A percentile compares a stretch with the other conserved stretches of the same genome.
These are phyloP conservation scores for Limanda limanda DNA, from an alignment of 2,113 vertebrate species.

Conservation along the genomic window DNA sequence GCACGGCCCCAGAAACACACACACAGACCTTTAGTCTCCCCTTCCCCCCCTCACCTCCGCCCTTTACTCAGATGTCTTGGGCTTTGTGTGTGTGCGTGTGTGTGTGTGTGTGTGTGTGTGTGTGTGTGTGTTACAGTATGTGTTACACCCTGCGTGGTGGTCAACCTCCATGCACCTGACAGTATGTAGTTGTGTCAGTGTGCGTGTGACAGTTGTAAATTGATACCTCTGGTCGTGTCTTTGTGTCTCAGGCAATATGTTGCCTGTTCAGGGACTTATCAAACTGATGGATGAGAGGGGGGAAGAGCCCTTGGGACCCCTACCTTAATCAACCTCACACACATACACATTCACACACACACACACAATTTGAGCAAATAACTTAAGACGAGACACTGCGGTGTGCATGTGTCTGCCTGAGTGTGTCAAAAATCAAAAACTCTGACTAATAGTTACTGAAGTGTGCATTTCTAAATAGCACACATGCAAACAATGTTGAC, in stretches of 20 bases:
- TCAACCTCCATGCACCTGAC: conserved; percentile 17
- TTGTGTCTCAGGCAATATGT: conserved; percentile 91
- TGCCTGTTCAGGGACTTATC: conserved; percentile 93
- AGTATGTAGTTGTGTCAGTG: conserved; percentile 22
- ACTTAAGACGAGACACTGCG: conserved; percentile 65
- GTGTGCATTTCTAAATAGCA: neutral
- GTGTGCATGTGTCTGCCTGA: neutral
- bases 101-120: neutral
- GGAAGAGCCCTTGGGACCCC: conserved; percentile 85
- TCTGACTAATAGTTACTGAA: neutral
- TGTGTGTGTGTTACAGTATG: conserved; percentile 10
- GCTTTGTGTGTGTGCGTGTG: neutral
- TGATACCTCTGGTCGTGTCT: conserved; percentile 89
- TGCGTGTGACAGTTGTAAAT: conserved; percentile 87
- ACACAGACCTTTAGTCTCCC: neutral
- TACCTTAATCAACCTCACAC: conserved; percentile 88
- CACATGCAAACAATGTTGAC: neutral
- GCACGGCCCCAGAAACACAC: neutral
- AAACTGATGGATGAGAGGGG: conserved; percentile 92
- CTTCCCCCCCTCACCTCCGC: conserved; percentile 14
- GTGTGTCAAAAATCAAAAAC: neutral
- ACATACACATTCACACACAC: conserved; percentile 17
- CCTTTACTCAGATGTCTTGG: conserved; percentile 1
- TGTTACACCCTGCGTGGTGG: conserved; percentile 6
- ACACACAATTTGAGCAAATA: conserved; percentile 82